A percentile compares a stretch with the other conserved stretches of the same genome.
These are phyloP conservation scores for Eurytoma californica DNA, from an alignment of 2,888 invertebrate species.

Conservation along the genomic window DNA sequence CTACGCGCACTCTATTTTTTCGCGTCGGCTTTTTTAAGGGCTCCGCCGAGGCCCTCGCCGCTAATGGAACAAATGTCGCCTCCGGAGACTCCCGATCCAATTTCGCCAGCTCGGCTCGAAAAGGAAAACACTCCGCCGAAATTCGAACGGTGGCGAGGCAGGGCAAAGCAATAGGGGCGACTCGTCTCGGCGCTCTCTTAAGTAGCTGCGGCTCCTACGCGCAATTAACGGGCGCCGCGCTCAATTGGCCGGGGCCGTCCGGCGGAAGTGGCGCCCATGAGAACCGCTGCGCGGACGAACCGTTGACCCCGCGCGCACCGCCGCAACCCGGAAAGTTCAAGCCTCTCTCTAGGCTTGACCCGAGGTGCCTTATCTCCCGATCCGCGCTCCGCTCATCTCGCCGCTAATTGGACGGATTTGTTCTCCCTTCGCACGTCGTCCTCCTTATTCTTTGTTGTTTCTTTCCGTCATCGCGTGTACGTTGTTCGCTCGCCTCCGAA, in stretches of 20 bases:
- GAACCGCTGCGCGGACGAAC: constrained; percentile 59
- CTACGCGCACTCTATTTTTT: too few relatives aligned
- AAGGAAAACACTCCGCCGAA: background rate
- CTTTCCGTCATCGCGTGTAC: background rate
- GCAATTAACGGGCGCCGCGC: background rate
- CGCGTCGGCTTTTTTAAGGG: background rate
- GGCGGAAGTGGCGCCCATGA: constrained; percentile 46
- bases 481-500: background rate
- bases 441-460: background rate
- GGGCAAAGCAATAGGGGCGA: background rate
- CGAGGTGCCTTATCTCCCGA: too few relatives aligned
- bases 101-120: background rate
- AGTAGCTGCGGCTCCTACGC: background rate
- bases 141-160: background rate
- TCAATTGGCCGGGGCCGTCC: background rate
- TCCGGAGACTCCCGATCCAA: constrained; percentile 13
- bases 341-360: constrained; percentile 11
- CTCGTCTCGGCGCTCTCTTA: background rate
- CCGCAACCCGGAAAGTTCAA: constrained; percentile 61
- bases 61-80: constrained; percentile 52
- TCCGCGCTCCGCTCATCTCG: too few relatives aligned
- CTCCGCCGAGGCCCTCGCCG: background rate
- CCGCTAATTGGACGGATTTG: too few relatives aligned
- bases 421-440: too few relatives aligned
- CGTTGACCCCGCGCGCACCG: constrained; percentile 59